These are phyloP conservation scores for Sparidentex hasta DNA, from an alignment of 2,797 vertebrate species.

Conservation along the genomic window DNA sequence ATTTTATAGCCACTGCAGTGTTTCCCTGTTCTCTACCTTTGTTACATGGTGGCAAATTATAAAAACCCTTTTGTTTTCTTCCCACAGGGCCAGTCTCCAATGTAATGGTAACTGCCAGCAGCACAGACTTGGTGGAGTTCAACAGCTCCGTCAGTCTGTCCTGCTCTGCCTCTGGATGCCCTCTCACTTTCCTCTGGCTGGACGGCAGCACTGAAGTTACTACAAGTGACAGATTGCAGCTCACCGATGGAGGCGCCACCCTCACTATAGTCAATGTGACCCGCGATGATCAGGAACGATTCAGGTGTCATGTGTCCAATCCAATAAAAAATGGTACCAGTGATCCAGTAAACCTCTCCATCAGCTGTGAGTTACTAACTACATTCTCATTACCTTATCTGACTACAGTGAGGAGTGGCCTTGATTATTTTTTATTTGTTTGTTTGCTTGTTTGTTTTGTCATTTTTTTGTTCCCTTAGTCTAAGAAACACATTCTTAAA, in stretches of 20 bases:
- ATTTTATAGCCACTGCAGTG: too few species aligned
- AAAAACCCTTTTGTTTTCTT: not conserved
- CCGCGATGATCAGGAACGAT: constrained; percentile 69
- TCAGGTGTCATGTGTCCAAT: constrained; percentile 67
- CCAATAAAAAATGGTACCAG: constrained; percentile 44
- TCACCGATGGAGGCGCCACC: constrained; percentile 34
- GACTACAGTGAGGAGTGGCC: too few species aligned
- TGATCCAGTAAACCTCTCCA: constrained; percentile 34
- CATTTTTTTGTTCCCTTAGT: too few species aligned
- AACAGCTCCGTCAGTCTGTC: constrained; percentile 63
- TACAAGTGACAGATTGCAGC: constrained; percentile 38
- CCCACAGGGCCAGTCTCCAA: constrained; percentile 55
- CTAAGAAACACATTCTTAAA: too few species aligned
- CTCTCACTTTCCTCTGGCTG: constrained; percentile 66
- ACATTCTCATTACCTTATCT: not conserved
- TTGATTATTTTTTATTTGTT: not conserved
- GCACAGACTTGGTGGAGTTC: constrained; percentile 66
- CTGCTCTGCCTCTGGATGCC: constrained; percentile 67
- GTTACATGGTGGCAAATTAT: too few species aligned
- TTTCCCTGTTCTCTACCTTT: too few species aligned
- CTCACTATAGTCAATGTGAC: constrained; percentile 58
- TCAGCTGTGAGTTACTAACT: constrained; percentile 71
- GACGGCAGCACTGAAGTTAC: constrained; percentile 71
- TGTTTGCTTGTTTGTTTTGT: not conserved
- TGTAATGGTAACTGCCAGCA: constrained; percentile 26